phyloP scores from a whole-genome alignment of 1,140 invertebrate genomes.

The Branchinecta lindahli region DNA sequence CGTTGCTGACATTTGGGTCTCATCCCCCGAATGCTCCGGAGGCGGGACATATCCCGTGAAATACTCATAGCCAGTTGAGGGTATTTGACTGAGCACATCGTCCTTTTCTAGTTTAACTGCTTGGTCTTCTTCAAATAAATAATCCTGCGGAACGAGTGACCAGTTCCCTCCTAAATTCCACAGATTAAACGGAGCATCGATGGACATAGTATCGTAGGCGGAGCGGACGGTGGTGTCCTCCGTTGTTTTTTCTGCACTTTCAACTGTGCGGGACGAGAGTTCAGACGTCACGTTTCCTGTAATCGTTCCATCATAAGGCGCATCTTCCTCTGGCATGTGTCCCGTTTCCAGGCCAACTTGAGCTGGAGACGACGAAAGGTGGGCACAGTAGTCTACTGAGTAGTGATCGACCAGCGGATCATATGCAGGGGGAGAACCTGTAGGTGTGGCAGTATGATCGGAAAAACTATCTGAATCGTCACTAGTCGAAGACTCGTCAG shows the following conservation, averaged over 20 bases:
- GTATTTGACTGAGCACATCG: conserved; percentile 2
- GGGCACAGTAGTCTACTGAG: not conserved
- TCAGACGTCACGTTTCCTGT: not conserved
- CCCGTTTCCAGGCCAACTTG: not conserved
- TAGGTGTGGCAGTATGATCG: not conserved
- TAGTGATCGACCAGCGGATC: not conserved
- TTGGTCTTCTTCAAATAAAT: not conserved
- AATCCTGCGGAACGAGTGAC: not conserved
- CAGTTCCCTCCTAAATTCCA: not conserved
- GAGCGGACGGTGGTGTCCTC: not conserved
- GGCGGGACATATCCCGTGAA: not conserved
- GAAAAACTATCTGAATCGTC: conserved; percentile 1
- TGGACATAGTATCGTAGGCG: not conserved
- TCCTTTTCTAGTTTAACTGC: not conserved
- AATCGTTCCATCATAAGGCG: not conserved
- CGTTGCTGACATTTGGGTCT: not conserved
- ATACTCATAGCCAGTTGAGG: not conserved
- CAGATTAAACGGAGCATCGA: not conserved
- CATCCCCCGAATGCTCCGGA: not conserved
- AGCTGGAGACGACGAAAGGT: not conserved
- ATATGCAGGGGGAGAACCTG: not conserved
- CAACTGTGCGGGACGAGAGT: not conserved
- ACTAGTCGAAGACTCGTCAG: not conserved
- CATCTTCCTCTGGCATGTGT: not conserved
- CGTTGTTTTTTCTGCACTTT: not conserved